phyloP scores from a whole-genome alignment of 1,140 invertebrate species.

The Pseudomyrmex cubaensis region DNA sequence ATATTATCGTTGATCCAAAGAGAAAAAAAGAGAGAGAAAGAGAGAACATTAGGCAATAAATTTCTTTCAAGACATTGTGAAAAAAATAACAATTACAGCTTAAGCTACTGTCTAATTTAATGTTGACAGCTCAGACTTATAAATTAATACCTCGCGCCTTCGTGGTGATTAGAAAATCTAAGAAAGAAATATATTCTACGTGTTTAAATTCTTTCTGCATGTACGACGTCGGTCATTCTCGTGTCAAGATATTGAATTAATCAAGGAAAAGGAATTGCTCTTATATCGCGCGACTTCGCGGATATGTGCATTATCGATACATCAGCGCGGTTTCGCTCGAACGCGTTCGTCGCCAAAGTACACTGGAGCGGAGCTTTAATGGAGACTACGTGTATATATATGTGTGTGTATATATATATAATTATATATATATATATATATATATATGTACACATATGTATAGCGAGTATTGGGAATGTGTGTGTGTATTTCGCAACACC shows the following conservation, averaged over 20 bases:
- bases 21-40: not conserved
- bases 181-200: not conserved
- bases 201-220: not conserved
- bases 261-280: constrained; percentile 55
- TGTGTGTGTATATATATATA: not conserved
- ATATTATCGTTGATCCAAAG: not conserved
- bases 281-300: constrained; percentile 48
- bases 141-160: not conserved
- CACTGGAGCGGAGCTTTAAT: constrained; percentile 63
- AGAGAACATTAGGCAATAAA: not conserved
- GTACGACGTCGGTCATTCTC: not conserved
- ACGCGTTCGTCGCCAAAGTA: constrained; percentile 54
- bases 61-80: no score
- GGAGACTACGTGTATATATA: constrained; percentile 40
- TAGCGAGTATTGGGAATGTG: constrained; percentile 7
- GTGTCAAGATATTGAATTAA: constrained; percentile 50
- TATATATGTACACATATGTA: no score
- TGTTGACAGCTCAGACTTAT: no score
- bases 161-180: not conserved
- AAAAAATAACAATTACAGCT: no score
- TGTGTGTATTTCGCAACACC: constrained; percentile 58
- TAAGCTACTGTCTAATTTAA: no score
- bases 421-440: not conserved
- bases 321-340: constrained; percentile 56
- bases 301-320: constrained; percentile 60